Evolutionary conservation across 37 sponge, comb jelly and placozoan species (phyloP).

Genomic region (Mnemiopsis leidyi): DNA sequence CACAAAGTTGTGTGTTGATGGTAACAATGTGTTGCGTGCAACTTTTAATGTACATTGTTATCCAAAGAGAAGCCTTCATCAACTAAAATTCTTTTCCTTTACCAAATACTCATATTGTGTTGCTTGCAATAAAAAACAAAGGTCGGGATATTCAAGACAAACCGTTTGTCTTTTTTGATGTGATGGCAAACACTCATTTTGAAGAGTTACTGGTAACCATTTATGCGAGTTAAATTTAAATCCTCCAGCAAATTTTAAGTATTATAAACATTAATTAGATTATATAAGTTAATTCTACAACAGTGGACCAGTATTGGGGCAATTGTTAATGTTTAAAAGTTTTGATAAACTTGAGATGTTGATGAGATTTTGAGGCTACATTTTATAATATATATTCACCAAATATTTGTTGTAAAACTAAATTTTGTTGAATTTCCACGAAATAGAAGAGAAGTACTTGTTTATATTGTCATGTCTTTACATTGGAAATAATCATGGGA

Average conservation of each 20-base stretch:
- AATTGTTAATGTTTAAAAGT: neutral
- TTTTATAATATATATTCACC: constrained; percentile 42
- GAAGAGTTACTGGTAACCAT: neutral
- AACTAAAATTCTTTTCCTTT: neutral
- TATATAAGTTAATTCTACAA: neutral
- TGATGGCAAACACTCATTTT: neutral
- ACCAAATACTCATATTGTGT: neutral
- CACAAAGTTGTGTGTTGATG: no score
- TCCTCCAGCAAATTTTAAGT: neutral
- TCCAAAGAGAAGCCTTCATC: neutral
- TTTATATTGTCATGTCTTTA: no score
- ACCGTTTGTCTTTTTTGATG: neutral
- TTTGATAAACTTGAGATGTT: neutral
- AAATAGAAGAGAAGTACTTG: neutral
- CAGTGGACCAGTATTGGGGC: neutral
- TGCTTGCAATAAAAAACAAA: neutral
- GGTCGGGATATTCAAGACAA: neutral
- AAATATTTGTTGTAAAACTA: constrained; percentile 26
- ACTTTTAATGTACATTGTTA: neutral
- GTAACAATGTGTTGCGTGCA: neutral
- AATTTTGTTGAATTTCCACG: constrained; percentile 22
- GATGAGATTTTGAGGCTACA: neutral
- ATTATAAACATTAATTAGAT: neutral
- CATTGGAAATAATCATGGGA: no score
- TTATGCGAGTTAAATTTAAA: neutral